Evolutionary conservation across 2,113 vertebrate species (phyloP), one percentile per base, ranked within the genome.

Genomic region (Erpornis zantholeuca): DNA sequence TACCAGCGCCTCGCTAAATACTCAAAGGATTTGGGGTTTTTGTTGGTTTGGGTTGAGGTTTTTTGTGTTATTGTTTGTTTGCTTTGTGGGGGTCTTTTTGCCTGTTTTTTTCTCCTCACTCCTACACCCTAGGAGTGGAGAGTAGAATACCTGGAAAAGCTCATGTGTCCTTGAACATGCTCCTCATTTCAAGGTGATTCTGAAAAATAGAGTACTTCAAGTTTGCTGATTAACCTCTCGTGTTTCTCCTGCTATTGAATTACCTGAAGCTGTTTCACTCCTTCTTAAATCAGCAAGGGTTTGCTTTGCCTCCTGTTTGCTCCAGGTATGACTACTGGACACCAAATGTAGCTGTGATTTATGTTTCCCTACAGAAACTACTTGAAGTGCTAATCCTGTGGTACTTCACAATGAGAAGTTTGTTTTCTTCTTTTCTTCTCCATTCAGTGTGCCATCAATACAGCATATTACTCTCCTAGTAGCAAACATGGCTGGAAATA

Each of bases 371-470:
- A 42, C 8, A 3, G 83, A 73, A 94, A 33, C 33, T 75, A 38
- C 66, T 88, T 92, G 72, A 92, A 91, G 77, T 89, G 87, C 69
- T 91, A 81, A 93, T 94, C 73, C 52, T 59, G 10, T 5, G 6
- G 50, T 73, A 25, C 72, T 90, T 86, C 27, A 42, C 1, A 5
- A 44, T 6, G 18, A 91, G 84, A 87, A 42, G 60, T 87, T 96
- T 86, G 80, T 94, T 92, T 96, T 94, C 81, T 79, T 52, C 64
- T 61, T 61, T 80, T 72, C 64, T 69, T 73, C 84, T 78, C 31
- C 66, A 64, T 90, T 50, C 38, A 20, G 7, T 24, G 15, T 53
- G 57, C 33, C 7, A 2, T 63, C 53, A 45, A 3, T 76, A 25
- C 33, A 36, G 18, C 11, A 0, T 33, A 33, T 59, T 42, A 31